A percentile compares a stretch with the other conserved stretches of the same genome.
phyloP scores from a whole-genome alignment of 2,113 vertebrate genomes.

The Egretta garzetta region DNA sequence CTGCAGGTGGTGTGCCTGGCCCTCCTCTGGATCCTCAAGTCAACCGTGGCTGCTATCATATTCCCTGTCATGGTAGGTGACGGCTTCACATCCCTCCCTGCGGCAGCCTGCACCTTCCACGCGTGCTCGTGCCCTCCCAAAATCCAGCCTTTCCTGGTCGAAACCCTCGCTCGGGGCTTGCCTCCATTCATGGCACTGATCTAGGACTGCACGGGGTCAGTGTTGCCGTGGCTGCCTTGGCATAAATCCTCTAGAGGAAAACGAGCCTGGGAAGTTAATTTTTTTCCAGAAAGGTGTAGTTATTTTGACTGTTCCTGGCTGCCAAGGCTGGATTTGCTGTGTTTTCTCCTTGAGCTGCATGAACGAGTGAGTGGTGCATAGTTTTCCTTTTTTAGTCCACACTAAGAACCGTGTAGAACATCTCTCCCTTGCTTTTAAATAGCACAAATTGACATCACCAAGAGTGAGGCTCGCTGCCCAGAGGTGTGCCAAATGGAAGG shows the following conservation, averaged over 20 bases:
- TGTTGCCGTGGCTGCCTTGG: neutral
- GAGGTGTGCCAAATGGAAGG: neutral
- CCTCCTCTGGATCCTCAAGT: conserved; percentile 97
- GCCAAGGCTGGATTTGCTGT: neutral
- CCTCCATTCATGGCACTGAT: fast-evolving
- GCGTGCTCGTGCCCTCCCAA: fast-evolving
- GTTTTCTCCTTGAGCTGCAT: neutral
- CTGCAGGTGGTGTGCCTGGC: conserved; percentile 92
- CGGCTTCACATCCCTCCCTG: fast-evolving
- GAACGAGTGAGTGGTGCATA: neutral
- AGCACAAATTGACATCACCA: neutral
- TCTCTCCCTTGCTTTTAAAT: neutral
- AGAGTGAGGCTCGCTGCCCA: neutral
- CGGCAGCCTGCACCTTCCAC: neutral
- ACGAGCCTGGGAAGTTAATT: neutral
- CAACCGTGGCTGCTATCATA: conserved; percentile 96
- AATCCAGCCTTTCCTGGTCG: neutral
- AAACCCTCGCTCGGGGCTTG: neutral
- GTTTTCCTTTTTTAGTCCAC: neutral
- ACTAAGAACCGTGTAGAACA: neutral
- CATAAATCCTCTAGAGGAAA: neutral
- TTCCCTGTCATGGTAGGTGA: conserved; percentile 95
- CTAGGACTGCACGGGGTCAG: fast-evolving
- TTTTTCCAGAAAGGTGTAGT: neutral
- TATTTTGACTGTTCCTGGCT: neutral